Base-by-base conservation (phyloP, 1,140 invertebrate genomes). In the Temnothorax longispinosus region DNA sequence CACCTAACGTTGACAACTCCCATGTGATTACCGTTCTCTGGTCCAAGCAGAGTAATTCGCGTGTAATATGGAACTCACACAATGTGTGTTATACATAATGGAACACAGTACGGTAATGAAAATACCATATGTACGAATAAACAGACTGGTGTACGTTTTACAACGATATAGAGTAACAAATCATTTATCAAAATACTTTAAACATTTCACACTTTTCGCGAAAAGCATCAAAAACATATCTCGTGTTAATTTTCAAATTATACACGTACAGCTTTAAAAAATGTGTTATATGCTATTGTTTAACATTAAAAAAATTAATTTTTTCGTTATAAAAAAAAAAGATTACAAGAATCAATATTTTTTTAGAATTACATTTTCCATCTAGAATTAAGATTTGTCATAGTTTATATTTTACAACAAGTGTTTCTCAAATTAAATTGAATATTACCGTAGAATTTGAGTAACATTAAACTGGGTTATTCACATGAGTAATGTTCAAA, bases 1-100 rank as follows among this genome's bases (percentile, higher is more conserved):
- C 21, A 44, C 4, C 27, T 44, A 27, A 62, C 11, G n/a, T 38
- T 69, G 32, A 80, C 62, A 47, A 38, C n/a, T 80, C 76, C 76
- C 76, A 38, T 35, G 62, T 41, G 77, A 80, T 69, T 80, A 69
- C 62, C n/a, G n/a, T 52, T 69, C 44, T 69, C 44, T 18, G 62
- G 32, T 80, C 32, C 35, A 80, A 69, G n/a, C 32, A 38, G 32
- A 69, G 35, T 54, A 80, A 80, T 80, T 52, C 65, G 32, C 47
- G 35, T 67, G 64, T 80, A 80, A 80, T 54, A 8, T n/a, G 52
- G 32, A 69, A 41, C 62, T 80, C 76, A 27, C 27, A 27, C 27
- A 52, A 38, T 78, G 47, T 60, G n/a, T 27, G 76, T 64, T 69
- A 69, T 52, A 69, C 64, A 52, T 78, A 80, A 80, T 80, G 32